Evolutionary conservation across 1,140 invertebrate genomes (phyloP).

Genomic region (Atta colombica): DNA sequence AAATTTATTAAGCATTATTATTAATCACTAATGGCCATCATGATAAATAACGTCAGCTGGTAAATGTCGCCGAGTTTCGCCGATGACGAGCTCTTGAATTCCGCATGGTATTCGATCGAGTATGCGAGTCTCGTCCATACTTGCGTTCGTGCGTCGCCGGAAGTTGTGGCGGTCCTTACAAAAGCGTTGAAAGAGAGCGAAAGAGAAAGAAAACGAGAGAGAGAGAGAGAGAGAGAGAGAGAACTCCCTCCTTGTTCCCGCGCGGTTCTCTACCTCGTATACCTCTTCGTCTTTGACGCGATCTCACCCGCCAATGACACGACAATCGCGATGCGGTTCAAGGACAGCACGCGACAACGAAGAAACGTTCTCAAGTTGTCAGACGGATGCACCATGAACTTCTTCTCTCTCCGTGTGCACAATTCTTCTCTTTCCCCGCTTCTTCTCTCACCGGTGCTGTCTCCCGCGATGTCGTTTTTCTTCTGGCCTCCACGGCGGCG

Average conservation of each 20-base stretch:
- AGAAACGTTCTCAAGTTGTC: slow-evolving; percentile 20
- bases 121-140: slow-evolving; percentile 70
- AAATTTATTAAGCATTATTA: neutral
- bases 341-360: slow-evolving; percentile 58
- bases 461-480: slow-evolving; percentile 14
- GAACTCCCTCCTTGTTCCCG: slow-evolving; percentile 7
- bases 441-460: neutral
- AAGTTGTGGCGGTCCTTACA: slow-evolving; percentile 71
- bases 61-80: slow-evolving; percentile 8
- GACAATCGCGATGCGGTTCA: slow-evolving; percentile 64
- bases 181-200: slow-evolving; percentile 53
- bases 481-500: neutral
- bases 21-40: neutral
- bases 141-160: slow-evolving; percentile 70
- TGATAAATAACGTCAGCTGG: slow-evolving; percentile 4
- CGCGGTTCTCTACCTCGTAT: neutral
- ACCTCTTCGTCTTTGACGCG: slow-evolving; percentile 58
- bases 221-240: neutral
- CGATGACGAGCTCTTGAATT: slow-evolving; percentile 33
- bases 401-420: slow-evolving; percentile 12
- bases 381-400: slow-evolving; percentile 39
- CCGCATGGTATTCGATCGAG: slow-evolving; percentile 54
- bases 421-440: neutral
- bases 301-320: slow-evolving; percentile 64
- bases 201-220: neutral